These are phyloP conservation scores for Ornithoptera priamus DNA, from an alignment of 2,888 invertebrate species.

Conservation along the genomic window DNA sequence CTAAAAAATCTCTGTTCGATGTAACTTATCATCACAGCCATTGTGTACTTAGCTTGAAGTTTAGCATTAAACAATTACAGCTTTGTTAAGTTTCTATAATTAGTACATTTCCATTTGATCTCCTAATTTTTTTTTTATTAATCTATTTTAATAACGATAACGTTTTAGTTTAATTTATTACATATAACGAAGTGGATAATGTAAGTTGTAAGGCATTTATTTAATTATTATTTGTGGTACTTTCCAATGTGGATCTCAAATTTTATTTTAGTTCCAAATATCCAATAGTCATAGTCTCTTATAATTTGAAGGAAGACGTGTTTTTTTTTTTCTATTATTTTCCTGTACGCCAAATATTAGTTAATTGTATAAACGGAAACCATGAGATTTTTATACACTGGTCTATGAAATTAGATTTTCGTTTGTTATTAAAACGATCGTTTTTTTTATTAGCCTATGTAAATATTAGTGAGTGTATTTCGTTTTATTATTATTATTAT, in stretches of 20 bases:
- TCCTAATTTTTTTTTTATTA: conserved; percentile 65
- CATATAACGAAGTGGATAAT: conserved; percentile 38
- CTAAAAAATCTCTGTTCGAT: conserved; percentile 36
- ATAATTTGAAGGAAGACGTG: conserved; percentile 47
- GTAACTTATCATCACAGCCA: conserved; percentile 1
- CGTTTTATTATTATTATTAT: conserved; percentile 39
- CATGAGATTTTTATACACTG: conserved; percentile 26
- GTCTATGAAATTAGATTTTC: conserved; percentile 34
- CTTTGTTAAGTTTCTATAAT: conserved; percentile 71
- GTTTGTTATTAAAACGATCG: conserved; percentile 40
- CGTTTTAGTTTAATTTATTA: conserved; percentile 68
- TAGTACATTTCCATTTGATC: conserved; percentile 74
- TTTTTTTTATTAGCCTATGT: conserved; percentile 40
- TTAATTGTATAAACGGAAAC: conserved; percentile 49
- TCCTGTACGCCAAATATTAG: conserved; percentile 76
- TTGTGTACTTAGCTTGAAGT: no score
- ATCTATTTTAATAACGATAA: conserved; percentile 59
- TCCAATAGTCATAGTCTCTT: conserved; percentile 67
- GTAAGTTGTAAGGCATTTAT: conserved; percentile 47
- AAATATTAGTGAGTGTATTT: conserved; percentile 45
- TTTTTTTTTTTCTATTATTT: conserved; percentile 49
- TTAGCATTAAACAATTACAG: conserved; percentile 35
- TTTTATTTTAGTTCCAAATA: conserved; percentile 75
- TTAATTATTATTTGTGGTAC: conserved; percentile 45
- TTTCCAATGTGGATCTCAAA: conserved; percentile 68